Evolutionary conservation across 2,113 vertebrate genomes (phyloP), one percentile per base, ranked within the genome.

Genomic region (Siphamia tubifer): DNA sequence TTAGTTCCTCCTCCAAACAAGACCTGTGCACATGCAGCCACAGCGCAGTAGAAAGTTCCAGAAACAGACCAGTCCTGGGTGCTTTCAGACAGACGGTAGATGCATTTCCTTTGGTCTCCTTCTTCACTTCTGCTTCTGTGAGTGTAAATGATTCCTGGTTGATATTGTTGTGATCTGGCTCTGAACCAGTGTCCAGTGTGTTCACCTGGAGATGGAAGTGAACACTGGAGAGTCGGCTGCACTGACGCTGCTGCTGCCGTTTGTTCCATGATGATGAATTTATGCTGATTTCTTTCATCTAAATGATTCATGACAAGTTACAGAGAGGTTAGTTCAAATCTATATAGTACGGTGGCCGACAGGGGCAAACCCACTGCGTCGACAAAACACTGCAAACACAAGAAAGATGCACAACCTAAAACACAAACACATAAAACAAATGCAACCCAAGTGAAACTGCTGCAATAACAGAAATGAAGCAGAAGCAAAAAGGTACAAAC

Each of bases 21-120:
- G 47, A 90, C 78, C 35, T 58, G 12, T 57, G 81, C 83, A 77
- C 83, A 83, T 24, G 49, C 21, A 0, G 5, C 70, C 30, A 86
- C 57, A 0, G 83, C 86, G 57, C 86, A 88, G 68, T 86, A 81
- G 58, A 86, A 90, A 7, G 16, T 84, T 7, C 72, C 86, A 53
- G 51, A 13, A 32, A 85, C 76, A 11, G 34, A 62, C 13, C 45
- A 28, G 32, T 38, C 20, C 4, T 38, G 6, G 3, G 71, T 61
- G 5, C 60, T 60, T 64, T 60, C 85, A 31, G 69, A 55, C 30
- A 90, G 44, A 42, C 13, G 69, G 57, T 77, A 83, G 34, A 34
- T 20, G 62, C 83, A 89, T 15, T 2, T 76, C 30, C 36, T 55
- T 36, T 35, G 20, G 8, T 16, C 25, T 6, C 39, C 11, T 15